Base-by-base conservation (phyloP, 2,888 invertebrate genomes). In the Dilophus febrilis region DNA sequence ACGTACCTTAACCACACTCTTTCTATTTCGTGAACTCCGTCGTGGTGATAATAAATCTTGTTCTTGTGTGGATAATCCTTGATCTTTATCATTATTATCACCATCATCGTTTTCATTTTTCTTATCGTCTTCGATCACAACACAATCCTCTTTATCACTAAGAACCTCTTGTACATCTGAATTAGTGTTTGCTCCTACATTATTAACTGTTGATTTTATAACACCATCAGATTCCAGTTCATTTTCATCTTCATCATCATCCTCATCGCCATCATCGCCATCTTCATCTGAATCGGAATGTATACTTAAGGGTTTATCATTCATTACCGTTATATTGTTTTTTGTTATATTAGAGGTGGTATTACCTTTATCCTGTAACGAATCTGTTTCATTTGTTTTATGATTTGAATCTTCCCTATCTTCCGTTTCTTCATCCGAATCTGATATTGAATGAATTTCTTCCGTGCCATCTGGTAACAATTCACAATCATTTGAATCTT, bases 51-150 rank as follows among this genome's bases (percentile, higher is more conserved):
- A 28, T 39, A 48, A 59, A 54, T 56, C 62, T 22, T 22, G 22
- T 6, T 6, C 8, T 22, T 22, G 22, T 8, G 8, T 22, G n/a
- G n/a, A n/a, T n/a, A n/a, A n/a, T n/a, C n/a, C n/a, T 64, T 47
- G 33, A 14, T 33, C 8, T 6, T 4, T 8, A 22, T 22, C 22
- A 22, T 8, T 8, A 22, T 22, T 8, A 22, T 6, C 22, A n/a
- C n/a, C 60, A 58, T 40, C 41, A 59, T 67, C 66, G 61, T 53
- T 44, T 33, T 45, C 42, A 6, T 44, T 42, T 12, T 58, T 22
- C 8, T 42, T 6, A 63, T 74, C 57, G 46, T 68, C 68, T 49
- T 72, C 72, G 56, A 69, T 66, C 33, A 64, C 63, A 47, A 64
- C 64, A 48, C 64, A 60, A 48, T 62, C 64, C 50, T 73, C 71